Percentiles rank a stretch among this genome's conserved stretches.
Conservation (phyloP, 2,113 vertebrate species). For the Mormyrus lacerda region DNA sequence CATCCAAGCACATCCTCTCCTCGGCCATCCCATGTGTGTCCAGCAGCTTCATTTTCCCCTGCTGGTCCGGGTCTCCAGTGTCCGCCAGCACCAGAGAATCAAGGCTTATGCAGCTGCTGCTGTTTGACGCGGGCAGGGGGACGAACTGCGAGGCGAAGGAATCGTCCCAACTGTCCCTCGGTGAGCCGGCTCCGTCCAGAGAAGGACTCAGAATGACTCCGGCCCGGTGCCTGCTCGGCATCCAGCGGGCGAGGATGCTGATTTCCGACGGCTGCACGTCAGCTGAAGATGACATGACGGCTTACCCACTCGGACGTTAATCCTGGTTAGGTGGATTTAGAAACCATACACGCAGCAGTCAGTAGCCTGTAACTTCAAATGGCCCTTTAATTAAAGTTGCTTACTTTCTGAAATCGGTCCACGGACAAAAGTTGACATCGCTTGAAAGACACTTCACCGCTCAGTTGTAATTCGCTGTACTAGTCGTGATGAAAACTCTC, state of each 20-base stretch:
- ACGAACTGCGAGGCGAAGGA: slow-evolving; percentile 51
- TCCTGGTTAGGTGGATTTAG: slow-evolving; percentile 37
- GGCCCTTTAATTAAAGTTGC: not conserved
- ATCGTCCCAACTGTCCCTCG: slow-evolving; percentile 42
- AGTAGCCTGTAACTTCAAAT: not conserved
- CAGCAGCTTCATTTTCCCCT: slow-evolving; percentile 21
- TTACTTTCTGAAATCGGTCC: not conserved
- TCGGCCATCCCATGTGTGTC: slow-evolving; percentile 34
- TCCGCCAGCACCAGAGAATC: slow-evolving; percentile 50
- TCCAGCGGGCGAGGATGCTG: slow-evolving; percentile 68
- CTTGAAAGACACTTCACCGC: not conserved
- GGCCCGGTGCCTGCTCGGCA: slow-evolving; percentile 64
- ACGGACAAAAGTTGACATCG: not conserved
- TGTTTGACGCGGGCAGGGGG: slow-evolving; percentile 57
- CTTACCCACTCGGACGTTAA: slow-evolving; percentile 31
- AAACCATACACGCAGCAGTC: not conserved
- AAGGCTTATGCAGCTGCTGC: slow-evolving; percentile 61
- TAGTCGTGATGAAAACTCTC: not conserved
- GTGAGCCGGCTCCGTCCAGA: slow-evolving; percentile 49
- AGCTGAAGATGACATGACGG: slow-evolving; percentile 68
- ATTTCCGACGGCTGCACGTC: slow-evolving; percentile 53
- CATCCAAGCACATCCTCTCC: slow-evolving; percentile 35
- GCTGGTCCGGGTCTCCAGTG: slow-evolving; percentile 21
- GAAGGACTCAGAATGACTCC: slow-evolving; percentile 71
- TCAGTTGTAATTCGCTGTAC: not conserved